Percentiles rank a stretch among this genome's conserved stretches.
phyloP scores from a whole-genome alignment of 2,113 vertebrate species.

The Silurus asotus region DNA sequence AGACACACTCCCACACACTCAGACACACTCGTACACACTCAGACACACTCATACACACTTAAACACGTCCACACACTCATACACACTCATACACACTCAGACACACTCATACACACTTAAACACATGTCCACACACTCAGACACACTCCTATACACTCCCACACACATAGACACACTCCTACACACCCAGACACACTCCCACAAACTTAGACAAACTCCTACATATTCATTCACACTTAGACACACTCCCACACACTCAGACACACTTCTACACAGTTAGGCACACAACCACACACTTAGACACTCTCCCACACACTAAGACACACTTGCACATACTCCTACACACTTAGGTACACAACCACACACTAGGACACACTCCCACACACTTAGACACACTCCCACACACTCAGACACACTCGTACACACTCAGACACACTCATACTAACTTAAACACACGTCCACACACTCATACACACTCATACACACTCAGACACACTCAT shows the following conservation, averaged over 20 bases:
- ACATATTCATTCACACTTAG: not conserved
- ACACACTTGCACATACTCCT: not conserved
- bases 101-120: not conserved
- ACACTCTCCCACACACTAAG: not conserved
- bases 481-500: not conserved
- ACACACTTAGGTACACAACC: not conserved
- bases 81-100: not conserved
- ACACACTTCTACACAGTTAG: not conserved
- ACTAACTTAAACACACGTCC: not conserved
- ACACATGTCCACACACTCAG: not conserved
- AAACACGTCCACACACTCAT: not conserved
- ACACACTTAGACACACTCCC: not conserved
- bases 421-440: not conserved
- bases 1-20: no score
- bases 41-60: not conserved
- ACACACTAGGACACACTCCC: not conserved
- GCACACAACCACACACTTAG: not conserved
- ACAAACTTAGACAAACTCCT: not conserved
- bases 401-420: not conserved
- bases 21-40: not conserved
- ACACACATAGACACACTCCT: no score
- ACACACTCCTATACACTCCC: not conserved
- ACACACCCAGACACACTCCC: not conserved
- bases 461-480: not conserved
- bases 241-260: not conserved